Conservation (phyloP, 2,797 vertebrate species). For the Acanthornis magna region DNA sequence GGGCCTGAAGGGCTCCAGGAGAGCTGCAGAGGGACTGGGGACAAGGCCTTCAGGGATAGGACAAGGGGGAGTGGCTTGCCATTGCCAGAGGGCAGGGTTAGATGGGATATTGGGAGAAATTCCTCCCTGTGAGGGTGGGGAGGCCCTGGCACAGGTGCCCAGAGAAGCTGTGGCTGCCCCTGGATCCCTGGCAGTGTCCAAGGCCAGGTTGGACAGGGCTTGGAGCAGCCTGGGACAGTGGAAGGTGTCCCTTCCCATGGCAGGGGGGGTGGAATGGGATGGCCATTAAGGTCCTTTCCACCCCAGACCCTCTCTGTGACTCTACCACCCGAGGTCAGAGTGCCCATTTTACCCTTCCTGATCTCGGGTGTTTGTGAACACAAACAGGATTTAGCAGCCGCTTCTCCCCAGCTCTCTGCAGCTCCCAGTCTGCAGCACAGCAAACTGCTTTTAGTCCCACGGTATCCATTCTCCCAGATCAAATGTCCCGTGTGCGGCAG, state of each 20-base stretch:
- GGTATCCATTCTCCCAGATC: rapidly evolving
- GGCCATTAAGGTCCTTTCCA: neutral
- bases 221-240: neutral
- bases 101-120: too few species aligned
- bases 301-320: neutral
- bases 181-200: neutral
- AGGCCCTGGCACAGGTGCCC: too few species aligned
- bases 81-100: too few species aligned
- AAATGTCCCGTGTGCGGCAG: rapidly evolving
- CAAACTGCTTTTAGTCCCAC: rapidly evolving
- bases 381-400: rapidly evolving
- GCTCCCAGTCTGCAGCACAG: rapidly evolving
- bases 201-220: neutral
- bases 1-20: neutral
- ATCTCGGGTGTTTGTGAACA: rapidly evolving
- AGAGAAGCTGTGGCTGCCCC: neutral
- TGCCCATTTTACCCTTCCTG: neutral
- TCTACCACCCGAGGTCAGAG: neutral
- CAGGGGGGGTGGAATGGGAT: neutral
- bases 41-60: neutral
- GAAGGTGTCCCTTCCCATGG: neutral
- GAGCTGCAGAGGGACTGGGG: neutral
- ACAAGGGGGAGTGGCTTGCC: neutral
- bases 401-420: neutral
- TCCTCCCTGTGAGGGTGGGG: too few species aligned